Evolutionary conservation across 2,797 vertebrate species (phyloP).

Genomic region (Anguilla obscura): DNA sequence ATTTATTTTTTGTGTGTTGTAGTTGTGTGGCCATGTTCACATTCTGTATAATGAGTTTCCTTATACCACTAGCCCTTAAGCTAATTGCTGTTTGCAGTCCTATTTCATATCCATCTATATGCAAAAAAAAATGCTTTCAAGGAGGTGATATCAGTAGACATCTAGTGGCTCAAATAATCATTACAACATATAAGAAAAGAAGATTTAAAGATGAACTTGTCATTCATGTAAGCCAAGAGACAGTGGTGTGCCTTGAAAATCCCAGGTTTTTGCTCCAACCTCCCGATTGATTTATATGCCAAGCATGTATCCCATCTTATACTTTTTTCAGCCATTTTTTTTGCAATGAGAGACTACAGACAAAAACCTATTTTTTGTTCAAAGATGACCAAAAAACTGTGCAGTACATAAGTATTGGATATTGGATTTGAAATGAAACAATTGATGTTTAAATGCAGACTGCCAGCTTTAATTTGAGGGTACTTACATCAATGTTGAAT

Average conservation of each 20-base stretch:
- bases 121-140: neutral
- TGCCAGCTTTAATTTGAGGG: too few relatives aligned
- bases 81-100: neutral
- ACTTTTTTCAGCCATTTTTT: neutral
- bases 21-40: too few relatives aligned
- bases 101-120: neutral
- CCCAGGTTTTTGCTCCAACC: neutral
- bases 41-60: too few relatives aligned
- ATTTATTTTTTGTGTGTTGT: too few relatives aligned
- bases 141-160: neutral
- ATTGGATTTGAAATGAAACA: too few relatives aligned
- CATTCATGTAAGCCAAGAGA: neutral
- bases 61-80: too few relatives aligned
- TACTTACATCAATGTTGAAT: too few relatives aligned
- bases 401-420: too few relatives aligned
- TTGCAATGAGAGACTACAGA: neutral
- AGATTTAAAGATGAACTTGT: neutral
- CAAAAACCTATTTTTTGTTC: neutral
- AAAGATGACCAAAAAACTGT: neutral
- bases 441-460: too few relatives aligned
- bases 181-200: neutral
- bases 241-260: neutral
- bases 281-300: neutral
- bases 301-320: neutral
- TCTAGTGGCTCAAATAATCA: slow-evolving; percentile 4